phyloP scores from a whole-genome alignment of 2,113 vertebrate genomes.

The Egretta garzetta region DNA sequence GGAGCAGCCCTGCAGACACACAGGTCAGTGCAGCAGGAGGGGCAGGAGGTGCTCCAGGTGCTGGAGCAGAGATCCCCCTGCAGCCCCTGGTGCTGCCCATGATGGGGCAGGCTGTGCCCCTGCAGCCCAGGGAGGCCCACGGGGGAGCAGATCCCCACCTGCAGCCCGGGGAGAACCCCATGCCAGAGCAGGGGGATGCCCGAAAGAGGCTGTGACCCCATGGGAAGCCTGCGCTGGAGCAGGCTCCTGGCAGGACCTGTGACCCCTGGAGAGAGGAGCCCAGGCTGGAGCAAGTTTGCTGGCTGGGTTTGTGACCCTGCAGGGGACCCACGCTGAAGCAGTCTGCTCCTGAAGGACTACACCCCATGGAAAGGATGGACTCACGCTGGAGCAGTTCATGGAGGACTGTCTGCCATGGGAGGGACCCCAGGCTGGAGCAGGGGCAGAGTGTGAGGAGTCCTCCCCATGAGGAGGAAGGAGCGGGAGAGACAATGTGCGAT shows the following conservation, averaged over 20 bases:
- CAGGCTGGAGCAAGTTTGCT: too few relatives aligned
- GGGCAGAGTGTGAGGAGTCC: too few relatives aligned
- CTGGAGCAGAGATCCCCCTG: background rate
- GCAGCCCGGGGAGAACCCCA: background rate
- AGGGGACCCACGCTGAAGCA: too few relatives aligned
- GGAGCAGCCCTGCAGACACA: background rate
- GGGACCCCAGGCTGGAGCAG: too few relatives aligned
- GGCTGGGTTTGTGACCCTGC: too few relatives aligned
- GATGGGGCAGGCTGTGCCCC: background rate
- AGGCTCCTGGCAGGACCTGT: background rate
- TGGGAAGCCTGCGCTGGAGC: fast-evolving
- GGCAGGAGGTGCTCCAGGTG: background rate
- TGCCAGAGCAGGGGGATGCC: background rate
- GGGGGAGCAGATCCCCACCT: background rate
- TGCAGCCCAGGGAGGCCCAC: background rate
- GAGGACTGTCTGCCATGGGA: too few relatives aligned
- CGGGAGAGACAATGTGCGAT: too few relatives aligned
- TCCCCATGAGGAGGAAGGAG: too few relatives aligned
- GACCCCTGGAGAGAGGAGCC: too few relatives aligned
- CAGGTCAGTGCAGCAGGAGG: background rate
- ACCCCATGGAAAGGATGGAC: too few relatives aligned
- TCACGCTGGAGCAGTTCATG: too few relatives aligned
- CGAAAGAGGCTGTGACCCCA: background rate
- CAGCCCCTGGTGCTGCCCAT: background rate
- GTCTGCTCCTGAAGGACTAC: too few relatives aligned